phyloP scores from a whole-genome alignment of 1,140 invertebrate genomes.

The Drosophila tani region DNA sequence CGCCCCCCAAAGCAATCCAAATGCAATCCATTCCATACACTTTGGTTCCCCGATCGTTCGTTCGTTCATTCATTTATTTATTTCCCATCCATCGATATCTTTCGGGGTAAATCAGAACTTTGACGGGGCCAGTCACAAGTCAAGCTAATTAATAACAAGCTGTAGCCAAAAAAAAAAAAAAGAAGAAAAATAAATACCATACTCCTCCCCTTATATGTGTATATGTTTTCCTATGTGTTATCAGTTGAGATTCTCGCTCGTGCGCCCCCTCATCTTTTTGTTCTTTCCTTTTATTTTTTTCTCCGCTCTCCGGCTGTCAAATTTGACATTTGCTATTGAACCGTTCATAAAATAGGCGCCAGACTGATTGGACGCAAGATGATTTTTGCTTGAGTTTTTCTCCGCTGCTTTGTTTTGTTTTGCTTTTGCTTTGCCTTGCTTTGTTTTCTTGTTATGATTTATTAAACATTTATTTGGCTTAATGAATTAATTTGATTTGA shows the following conservation, averaged over 20 bases:
- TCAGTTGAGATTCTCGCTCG: slow-evolving; percentile 33
- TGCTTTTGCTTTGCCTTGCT: slow-evolving; percentile 1
- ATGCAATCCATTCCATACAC: slow-evolving; percentile 2
- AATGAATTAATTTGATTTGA: slow-evolving; percentile 81
- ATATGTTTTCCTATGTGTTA: slow-evolving; percentile 16
- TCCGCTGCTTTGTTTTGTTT: slow-evolving; percentile 16
- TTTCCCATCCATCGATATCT: slow-evolving; percentile 25
- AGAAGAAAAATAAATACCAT: background rate
- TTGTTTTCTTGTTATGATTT: slow-evolving; percentile 75
- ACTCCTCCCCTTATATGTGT: background rate
- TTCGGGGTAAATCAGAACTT: slow-evolving; percentile 30
- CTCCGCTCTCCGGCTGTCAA: slow-evolving; percentile 57
- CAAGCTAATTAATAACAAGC: slow-evolving; percentile 46
- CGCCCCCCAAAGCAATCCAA: background rate
- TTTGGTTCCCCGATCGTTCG: background rate
- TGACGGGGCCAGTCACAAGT: slow-evolving; percentile 41
- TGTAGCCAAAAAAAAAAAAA: slow-evolving; percentile 2
- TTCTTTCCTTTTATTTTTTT: slow-evolving; percentile 1
- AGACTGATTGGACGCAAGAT: slow-evolving; percentile 65
- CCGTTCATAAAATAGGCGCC: slow-evolving; percentile 78
- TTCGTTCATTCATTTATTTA: slow-evolving; percentile 27
- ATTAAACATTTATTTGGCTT: slow-evolving; percentile 78
- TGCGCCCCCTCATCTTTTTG: slow-evolving; percentile 13
- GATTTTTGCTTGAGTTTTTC: slow-evolving; percentile 34
- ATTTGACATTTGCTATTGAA: slow-evolving; percentile 78